A percentile compares a stretch with the other conserved stretches of the same genome.
Evolutionary conservation across 35 echinoderm and acorn worm species (phyloP).

Genomic region (Apostichopus parvimensis): DNA sequence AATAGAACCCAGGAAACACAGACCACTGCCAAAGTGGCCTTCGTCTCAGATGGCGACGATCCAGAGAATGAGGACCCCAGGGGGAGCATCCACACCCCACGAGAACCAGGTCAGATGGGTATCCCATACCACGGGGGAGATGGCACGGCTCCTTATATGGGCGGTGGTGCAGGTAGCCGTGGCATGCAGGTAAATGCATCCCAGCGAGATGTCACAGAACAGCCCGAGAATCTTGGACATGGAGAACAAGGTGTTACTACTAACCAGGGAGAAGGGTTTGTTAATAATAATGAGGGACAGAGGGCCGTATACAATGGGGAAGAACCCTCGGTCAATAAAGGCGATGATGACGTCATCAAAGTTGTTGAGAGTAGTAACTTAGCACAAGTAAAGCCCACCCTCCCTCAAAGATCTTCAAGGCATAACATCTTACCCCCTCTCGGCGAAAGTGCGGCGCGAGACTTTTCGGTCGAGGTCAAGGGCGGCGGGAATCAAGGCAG

Average conservation of each 20-base stretch:
- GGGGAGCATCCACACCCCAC: neutral
- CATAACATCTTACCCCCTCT: slow-evolving; percentile 36
- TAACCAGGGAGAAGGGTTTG: neutral
- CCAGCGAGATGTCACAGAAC: too few species aligned
- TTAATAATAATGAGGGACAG: neutral
- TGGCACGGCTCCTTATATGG: neutral
- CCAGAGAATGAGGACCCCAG: neutral
- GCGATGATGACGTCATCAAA: neutral
- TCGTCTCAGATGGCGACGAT: neutral
- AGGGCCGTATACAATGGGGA: neutral
- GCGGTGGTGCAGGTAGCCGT: too few species aligned
- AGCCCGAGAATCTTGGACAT: neutral
- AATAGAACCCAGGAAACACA: slow-evolving; percentile 30
- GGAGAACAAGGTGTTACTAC: neutral
- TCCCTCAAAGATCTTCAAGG: neutral
- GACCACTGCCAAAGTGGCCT: neutral
- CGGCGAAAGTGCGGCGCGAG: neutral
- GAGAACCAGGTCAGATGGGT: neutral
- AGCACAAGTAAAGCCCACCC: neutral
- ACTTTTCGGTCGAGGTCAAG: neutral
- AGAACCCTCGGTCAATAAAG: neutral
- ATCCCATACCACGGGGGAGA: neutral
- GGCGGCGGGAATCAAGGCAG: neutral
- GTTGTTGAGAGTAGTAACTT: slow-evolving; percentile 33
- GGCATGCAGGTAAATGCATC: too few species aligned